Base-by-base conservation (phyloP, 2,888 invertebrate genomes). In the Tenthredo amoena region DNA sequence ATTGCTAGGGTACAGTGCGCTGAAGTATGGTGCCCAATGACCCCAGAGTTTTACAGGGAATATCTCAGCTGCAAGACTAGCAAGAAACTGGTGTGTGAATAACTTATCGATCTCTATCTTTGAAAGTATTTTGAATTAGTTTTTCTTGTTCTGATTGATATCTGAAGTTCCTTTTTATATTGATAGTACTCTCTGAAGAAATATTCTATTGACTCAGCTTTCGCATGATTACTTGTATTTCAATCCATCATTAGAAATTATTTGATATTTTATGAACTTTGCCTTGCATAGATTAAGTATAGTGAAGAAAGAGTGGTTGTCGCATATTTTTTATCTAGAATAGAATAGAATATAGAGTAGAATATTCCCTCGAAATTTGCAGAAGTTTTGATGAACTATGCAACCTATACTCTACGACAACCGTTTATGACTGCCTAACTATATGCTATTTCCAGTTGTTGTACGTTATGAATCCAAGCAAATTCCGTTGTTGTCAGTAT, bases 11-110 rank as follows among this genome's bases (percentile, higher is more conserved):
- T 99, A 37, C 99, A 99, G 94, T 99, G 99, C 94, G 99, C 99
- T 0, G 99, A 99, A 95, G 99, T 99, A 26, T 99, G 99, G 99
- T 99, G 99, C 93, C 99, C 99, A 34, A 99, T 99, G 99, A 97
- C 98, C 2, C 98, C 99, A 0, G 99, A 99, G 94, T 99, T 99
- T 94, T 99, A 99, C 94, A 95, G 99, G 84, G 99, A 99, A 94
- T 99, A 99, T 94, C 95, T 99, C 65, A 96, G 97, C 86, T 97
- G 98, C 89, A 98, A 97, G 94, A 97, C 98, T 82, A 97, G 97
- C 89, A 99, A 98, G 93, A 97, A 98, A 93, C 95, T 99, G 95
- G 95, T 95, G 91, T 90, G 92, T 87, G 34, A 15, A 50, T 86
- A 74, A 26, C 43, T 12, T 12, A 21, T 71, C 34, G 31, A 82